Conservation (phyloP, 2,113 vertebrate genomes). For the Psephotus haematonotus region DNA sequence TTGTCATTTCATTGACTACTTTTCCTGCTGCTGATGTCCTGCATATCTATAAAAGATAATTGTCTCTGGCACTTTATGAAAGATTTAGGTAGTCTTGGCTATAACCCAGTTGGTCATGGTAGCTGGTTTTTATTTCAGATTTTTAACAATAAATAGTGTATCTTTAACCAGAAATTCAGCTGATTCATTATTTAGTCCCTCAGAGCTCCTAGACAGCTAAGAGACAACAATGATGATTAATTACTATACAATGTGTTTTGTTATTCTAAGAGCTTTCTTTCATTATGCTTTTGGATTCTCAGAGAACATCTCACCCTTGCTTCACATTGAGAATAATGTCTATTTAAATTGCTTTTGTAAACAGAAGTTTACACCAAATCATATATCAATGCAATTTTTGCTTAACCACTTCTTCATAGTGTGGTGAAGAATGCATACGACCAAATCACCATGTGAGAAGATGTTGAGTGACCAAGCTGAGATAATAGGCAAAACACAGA, state of each 20-base stretch:
- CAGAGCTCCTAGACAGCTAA: not conserved
- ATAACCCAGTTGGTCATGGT: not conserved
- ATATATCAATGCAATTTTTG: not conserved
- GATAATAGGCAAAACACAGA: not conserved
- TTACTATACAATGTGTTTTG: not conserved
- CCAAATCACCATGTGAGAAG: not conserved
- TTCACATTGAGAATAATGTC: not conserved
- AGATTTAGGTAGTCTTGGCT: not conserved
- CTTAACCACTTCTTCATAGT: not conserved
- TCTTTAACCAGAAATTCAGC: not conserved
- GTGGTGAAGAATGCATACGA: not conserved
- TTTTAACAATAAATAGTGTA: constrained; percentile 12
- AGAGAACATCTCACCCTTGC: not conserved
- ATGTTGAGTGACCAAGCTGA: not conserved
- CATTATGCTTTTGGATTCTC: not conserved
- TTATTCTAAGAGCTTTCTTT: not conserved
- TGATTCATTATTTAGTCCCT: not conserved
- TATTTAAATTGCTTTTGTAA: not conserved
- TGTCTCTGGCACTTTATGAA: not conserved
- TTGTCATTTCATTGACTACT: not conserved
- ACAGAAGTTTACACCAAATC: not conserved
- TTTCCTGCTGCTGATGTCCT: not conserved
- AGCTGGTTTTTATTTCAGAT: not conserved
- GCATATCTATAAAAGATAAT: not conserved
- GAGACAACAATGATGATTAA: not conserved